phyloP scores from a whole-genome alignment of 1,140 invertebrate species.

The Drosophila asahinai region DNA sequence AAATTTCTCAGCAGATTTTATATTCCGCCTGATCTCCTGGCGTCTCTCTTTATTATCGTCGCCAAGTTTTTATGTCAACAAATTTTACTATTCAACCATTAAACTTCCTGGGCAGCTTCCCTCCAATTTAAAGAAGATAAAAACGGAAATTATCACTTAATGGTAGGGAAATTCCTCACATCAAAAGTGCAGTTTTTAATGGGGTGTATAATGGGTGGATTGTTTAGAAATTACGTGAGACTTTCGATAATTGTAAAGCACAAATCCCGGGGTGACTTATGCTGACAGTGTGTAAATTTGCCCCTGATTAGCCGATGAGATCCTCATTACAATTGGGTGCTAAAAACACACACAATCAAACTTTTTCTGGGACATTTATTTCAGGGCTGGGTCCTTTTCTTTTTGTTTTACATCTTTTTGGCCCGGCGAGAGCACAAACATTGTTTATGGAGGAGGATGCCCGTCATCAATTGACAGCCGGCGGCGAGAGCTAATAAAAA shows the following conservation, averaged over 20 bases:
- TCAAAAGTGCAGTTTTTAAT: constrained; percentile 2
- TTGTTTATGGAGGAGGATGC: constrained; percentile 43
- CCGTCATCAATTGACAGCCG: constrained; percentile 57
- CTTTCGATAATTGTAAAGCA: background rate
- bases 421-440: constrained; percentile 34
- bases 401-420: constrained; percentile 45
- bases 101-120: constrained; percentile 22
- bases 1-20: constrained; percentile 15
- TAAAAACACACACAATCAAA: constrained; percentile 10
- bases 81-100: constrained; percentile 26
- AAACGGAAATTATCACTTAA: constrained; percentile 19
- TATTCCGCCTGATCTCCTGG: constrained; percentile 20
- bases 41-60: constrained; percentile 23
- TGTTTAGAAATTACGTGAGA: background rate
- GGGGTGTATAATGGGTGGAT: background rate
- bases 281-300: constrained; percentile 12
- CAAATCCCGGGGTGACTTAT: background rate
- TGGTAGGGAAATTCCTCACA: constrained; percentile 1
- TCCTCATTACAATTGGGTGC: constrained; percentile 32
- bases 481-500: constrained; percentile 75
- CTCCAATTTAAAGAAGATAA: constrained; percentile 38
- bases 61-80: constrained; percentile 37
- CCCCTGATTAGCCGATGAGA: constrained; percentile 20
- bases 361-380: constrained; percentile 4
- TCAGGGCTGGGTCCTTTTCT: constrained; percentile 1